phyloP scores from a whole-genome alignment of 2,888 invertebrate species.

The Drosophila villosipedis region DNA sequence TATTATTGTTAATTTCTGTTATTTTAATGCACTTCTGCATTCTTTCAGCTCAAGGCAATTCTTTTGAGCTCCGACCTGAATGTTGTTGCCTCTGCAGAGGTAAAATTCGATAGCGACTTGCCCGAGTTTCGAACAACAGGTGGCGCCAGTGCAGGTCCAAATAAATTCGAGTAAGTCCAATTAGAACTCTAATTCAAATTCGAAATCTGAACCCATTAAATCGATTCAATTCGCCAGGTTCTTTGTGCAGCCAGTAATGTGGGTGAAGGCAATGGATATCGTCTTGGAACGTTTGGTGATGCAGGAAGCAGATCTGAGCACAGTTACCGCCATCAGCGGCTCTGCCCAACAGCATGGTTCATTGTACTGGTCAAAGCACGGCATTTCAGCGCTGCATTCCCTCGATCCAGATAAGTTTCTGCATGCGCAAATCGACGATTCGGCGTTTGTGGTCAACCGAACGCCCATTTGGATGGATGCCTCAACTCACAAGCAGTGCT shows the following conservation, averaged over 20 bases:
- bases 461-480: constrained; percentile 99
- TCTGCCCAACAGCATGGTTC: constrained; percentile 99
- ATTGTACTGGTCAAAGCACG: constrained; percentile 95
- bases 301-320: constrained; percentile 92
- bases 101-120: constrained; percentile 95
- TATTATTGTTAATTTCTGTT: no score
- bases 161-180: constrained; percentile 82
- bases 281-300: constrained; percentile 93
- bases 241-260: constrained; percentile 95
- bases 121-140: constrained; percentile 93
- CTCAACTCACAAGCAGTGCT: constrained; percentile 83
- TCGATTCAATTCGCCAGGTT: constrained; percentile 86
- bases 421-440: constrained; percentile 92
- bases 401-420: constrained; percentile 91
- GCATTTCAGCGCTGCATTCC: constrained; percentile 88
- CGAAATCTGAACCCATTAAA: not conserved
- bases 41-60: constrained; percentile 94
- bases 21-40: not conserved
- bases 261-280: constrained; percentile 98
- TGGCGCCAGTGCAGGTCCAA: constrained; percentile 86
- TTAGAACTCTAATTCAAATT: not conserved
- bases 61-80: constrained; percentile 91
- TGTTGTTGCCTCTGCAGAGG: constrained; percentile 91
- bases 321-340: constrained; percentile 94
- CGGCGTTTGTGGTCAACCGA: constrained; percentile 90